These are phyloP conservation scores for Pogoniulus pusillus DNA, from an alignment of 2,797 vertebrate genomes.

Conservation along the genomic window DNA sequence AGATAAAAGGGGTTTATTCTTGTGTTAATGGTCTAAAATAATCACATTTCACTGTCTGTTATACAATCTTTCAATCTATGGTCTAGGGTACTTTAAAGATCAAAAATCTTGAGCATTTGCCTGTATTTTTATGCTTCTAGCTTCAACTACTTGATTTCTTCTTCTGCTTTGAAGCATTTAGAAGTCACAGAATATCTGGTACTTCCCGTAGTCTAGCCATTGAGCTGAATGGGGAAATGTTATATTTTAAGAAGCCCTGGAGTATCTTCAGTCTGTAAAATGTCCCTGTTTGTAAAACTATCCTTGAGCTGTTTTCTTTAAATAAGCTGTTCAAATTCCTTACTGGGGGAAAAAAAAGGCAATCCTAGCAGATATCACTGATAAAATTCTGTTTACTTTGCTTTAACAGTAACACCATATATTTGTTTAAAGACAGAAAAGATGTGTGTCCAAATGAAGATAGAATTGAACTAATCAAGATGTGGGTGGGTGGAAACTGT, in stretches of 20 bases:
- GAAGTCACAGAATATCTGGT: neutral
- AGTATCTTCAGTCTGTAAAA: slow-evolving; percentile 1
- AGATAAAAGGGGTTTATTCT: neutral
- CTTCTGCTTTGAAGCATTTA: neutral
- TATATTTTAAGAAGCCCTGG: neutral
- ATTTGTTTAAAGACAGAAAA: slow-evolving; percentile 8
- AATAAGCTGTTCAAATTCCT: slow-evolving; percentile 19
- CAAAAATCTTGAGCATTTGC: neutral
- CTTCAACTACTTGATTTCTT: neutral
- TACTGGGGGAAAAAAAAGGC: neutral
- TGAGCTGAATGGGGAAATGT: neutral
- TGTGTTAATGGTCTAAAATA: neutral
- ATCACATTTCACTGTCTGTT: neutral
- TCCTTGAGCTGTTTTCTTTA: slow-evolving; percentile 17
- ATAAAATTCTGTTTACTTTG: slow-evolving; percentile 26
- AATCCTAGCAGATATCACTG: neutral
- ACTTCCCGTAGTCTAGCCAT: neutral
- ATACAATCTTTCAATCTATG: neutral
- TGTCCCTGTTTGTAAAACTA: neutral
- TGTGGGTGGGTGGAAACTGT: neutral
- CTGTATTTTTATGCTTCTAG: neutral
- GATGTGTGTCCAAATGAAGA: neutral
- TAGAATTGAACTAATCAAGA: neutral
- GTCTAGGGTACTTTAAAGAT: neutral
- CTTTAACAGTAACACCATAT: neutral